Evolutionary conservation across 2,113 vertebrate species (phyloP).

Genomic region (western clawed frog (Xenopus tropicalis)): DNA sequence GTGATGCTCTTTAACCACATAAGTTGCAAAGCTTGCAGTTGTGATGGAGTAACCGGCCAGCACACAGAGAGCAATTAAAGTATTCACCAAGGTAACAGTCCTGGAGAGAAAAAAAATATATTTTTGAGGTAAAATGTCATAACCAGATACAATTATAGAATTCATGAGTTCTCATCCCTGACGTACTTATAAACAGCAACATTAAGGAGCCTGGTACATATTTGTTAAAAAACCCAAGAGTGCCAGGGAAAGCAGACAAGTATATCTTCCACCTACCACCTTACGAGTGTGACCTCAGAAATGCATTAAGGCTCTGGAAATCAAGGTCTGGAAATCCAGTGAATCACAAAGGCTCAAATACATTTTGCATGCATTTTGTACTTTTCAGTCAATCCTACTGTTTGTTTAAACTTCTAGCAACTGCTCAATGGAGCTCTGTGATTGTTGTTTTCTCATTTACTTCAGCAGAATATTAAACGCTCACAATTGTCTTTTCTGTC

Average conservation of each 20-base stretch:
- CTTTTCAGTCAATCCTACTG: too few species aligned
- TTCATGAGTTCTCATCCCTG: constrained; percentile 32
- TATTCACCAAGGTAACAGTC: constrained; percentile 78
- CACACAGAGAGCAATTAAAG: constrained; percentile 83
- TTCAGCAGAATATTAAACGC: too few species aligned
- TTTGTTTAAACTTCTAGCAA: too few species aligned
- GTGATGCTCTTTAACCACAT: constrained; percentile 86
- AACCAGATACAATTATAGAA: constrained; percentile 9
- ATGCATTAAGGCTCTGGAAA: too few species aligned
- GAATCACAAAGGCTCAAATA: too few species aligned
- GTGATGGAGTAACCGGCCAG: constrained; percentile 91
- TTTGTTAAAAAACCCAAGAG: constrained; percentile 43
- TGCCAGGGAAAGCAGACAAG: constrained; percentile 24
- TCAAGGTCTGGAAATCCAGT: too few species aligned
- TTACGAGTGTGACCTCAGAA: too few species aligned
- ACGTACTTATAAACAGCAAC: constrained; percentile 46
- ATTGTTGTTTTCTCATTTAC: too few species aligned
- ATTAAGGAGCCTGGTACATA: neutral
- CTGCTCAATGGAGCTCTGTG: too few species aligned
- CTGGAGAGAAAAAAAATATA: constrained; percentile 56
- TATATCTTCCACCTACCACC: constrained; percentile 39
- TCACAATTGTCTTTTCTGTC: too few species aligned
- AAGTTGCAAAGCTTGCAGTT: constrained; percentile 86
- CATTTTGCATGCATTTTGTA: too few species aligned
- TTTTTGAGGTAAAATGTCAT: neutral